Base-by-base conservation (phyloP, 2,888 invertebrate species). In the Caenorhabditis becei region DNA sequence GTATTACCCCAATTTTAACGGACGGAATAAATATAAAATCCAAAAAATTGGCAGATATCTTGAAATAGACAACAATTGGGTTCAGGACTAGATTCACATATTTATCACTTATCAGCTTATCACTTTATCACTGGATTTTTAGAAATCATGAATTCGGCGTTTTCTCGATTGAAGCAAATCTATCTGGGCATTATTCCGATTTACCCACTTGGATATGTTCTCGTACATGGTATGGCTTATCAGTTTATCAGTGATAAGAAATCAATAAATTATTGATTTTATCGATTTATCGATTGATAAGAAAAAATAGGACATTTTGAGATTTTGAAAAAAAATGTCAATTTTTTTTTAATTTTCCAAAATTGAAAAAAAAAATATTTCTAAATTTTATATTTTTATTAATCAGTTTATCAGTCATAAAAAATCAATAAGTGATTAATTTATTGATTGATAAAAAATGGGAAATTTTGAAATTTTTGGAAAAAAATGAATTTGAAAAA, bases 141-240 rank as follows among this genome's bases (percentile, higher is more conserved):
- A 32, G 32, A 32, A 32, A 32, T 32, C 32, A 79, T 79, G 79
- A 41, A 67, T 18, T 41, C 72, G 0, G 23, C 69, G 26, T 79
- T 47, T 44, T 28, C 56, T 26, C 41, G 82, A 26, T 28, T 81
- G 11, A 84, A 82, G 44, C 86, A 86, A 61, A 44, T 79, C 18
- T 87, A 87, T 51, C 56, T 83, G 37, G 71, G 78, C 8, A 59
- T 80, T 11, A 85, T 87, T 37, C 86, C 87, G 11, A 80, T 77
- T 28, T 83, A 78, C 47, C 85, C 86, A 1, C 63, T 85, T 14
- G 87, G 87, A 28, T 86, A 86, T 61, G 47, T 85, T 10, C 28
- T 86, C n/a, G 77, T 87, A 1, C 77, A 87, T 53, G 82, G 87
- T 87, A 47, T 47, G 8, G 16, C n/a, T 28, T 18, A 10, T 41